Evolutionary conservation across 2,113 vertebrate genomes (phyloP).

Genomic region (Cebus imitator): DNA sequence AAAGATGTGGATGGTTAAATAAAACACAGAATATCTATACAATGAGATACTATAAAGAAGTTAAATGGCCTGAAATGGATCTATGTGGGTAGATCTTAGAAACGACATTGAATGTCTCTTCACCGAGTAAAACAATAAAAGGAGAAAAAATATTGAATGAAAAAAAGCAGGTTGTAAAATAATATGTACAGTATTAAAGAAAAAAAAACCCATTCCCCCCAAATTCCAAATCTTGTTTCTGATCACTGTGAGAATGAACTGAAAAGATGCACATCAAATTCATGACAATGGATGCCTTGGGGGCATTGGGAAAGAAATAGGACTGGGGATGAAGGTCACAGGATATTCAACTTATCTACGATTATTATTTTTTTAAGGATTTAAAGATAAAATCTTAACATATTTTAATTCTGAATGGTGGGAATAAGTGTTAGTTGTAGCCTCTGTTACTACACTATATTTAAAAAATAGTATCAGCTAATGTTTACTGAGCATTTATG

Average conservation of each 20-base stretch:
- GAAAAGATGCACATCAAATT: constrained; percentile 44
- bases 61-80: constrained; percentile 27
- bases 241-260: constrained; percentile 3
- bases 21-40: not conserved
- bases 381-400: constrained; percentile 10
- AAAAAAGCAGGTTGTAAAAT: not conserved
- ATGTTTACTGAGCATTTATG: constrained; percentile 20
- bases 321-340: not conserved
- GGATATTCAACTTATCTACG: not conserved
- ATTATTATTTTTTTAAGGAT: constrained; percentile 20
- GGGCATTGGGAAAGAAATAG: not conserved
- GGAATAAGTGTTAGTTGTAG: not conserved
- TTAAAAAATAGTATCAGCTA: not conserved
- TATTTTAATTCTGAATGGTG: constrained; percentile 47
- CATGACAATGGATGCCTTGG: not conserved
- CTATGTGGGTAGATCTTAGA: constrained; percentile 34
- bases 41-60: not conserved
- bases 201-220: not conserved
- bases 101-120: not conserved
- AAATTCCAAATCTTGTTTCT: constrained; percentile 34
- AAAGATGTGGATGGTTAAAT: constrained; percentile 17
- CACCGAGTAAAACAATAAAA: too few species aligned
- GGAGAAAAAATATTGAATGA: constrained; percentile 13
- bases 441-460: not conserved
- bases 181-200: not conserved